Evolutionary conservation across 35 echinoderm and acorn worm genomes (phyloP), one percentile per base, ranked within the genome.

Genomic region (Ophiothrix spiculata): DNA sequence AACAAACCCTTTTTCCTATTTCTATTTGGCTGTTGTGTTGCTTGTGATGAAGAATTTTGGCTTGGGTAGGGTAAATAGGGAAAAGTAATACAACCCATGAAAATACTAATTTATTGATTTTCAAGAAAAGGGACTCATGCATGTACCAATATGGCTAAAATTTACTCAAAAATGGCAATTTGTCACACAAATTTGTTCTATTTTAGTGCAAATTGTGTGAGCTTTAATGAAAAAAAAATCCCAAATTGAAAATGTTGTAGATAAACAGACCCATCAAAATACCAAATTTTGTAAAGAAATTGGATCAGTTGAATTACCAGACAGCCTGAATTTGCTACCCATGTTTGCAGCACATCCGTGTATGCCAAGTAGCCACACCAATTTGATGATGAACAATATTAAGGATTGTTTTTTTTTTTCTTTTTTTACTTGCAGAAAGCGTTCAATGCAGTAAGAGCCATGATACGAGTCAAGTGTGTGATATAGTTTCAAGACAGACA

Each of bases 381-480:
- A 12, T 81, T 81, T 10, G 39, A 42, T 14, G 16, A 39, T 16
- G 32, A 32, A 8, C 6, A 39, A 38, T 38, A 38, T 21, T 15
- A 32, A 1, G n/a, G 35, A 74, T 76, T 0, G 11, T 29, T 86
- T 32, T 79, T 63, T 36, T 78, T 87, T 80, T 19, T 56, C 33
- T 79, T 87, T 1, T 77, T 77, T 38, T 13, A 34, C 39, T 77
- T 89, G 35, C 88, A 90, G 88, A 90, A 90, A 90, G 88, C 88
- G 25, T 56, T 90, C 69, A 90, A 90, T 38, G 88, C 88, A 76
- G 88, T 90, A 19, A 82, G 88, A 90, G 88, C 88, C 88, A 90
- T 90, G 88, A 90, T 90, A 90, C 88, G 88, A 77, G 88, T 90
- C 38, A 90, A 90, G 40, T 34, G 88, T 28, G 75, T 90, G 42